A percentile compares a stretch with the other conserved stretches of the same genome.
Evolutionary conservation across 2,113 vertebrate species (phyloP).

Genomic region (Odobenus rosmarus): DNA sequence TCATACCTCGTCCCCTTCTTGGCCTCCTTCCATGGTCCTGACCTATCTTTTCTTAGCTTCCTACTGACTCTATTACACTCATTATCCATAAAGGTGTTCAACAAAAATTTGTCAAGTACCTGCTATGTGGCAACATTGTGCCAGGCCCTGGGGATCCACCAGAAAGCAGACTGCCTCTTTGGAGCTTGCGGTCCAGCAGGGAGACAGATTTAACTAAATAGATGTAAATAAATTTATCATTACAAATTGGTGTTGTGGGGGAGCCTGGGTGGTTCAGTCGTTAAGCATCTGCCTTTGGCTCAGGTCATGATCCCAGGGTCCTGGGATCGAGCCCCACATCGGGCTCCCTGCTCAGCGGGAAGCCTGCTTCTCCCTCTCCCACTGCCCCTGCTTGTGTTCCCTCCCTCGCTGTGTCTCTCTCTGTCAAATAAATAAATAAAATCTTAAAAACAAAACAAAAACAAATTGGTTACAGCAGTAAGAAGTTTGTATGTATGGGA

Average conservation of each 20-base stretch:
- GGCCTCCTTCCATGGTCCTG: not conserved
- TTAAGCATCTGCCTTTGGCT: too few species aligned
- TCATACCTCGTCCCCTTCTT: not conserved
- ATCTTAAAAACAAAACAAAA: too few species aligned
- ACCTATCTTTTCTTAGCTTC: not conserved
- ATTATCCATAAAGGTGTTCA: not conserved
- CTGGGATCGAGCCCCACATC: too few species aligned
- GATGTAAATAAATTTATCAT: not conserved
- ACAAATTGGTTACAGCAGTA: not conserved
- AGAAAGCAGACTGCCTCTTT: not conserved
- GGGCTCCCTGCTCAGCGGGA: too few species aligned
- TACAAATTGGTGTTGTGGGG: not conserved
- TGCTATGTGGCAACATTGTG: not conserved
- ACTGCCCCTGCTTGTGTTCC: too few species aligned
- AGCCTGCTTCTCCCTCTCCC: too few species aligned
- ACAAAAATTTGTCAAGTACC: not conserved
- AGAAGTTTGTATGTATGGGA: not conserved
- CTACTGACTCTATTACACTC: not conserved
- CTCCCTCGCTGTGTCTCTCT: too few species aligned
- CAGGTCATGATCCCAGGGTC: too few species aligned
- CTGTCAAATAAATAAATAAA: too few species aligned
- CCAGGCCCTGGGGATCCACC: not conserved
- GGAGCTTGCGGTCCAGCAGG: not conserved
- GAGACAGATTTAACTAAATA: conserved; percentile 4
- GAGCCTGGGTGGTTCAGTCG: too few species aligned